These are phyloP conservation scores for Papilio helenus DNA, from an alignment of 1,140 invertebrate species.

Conservation along the genomic window DNA sequence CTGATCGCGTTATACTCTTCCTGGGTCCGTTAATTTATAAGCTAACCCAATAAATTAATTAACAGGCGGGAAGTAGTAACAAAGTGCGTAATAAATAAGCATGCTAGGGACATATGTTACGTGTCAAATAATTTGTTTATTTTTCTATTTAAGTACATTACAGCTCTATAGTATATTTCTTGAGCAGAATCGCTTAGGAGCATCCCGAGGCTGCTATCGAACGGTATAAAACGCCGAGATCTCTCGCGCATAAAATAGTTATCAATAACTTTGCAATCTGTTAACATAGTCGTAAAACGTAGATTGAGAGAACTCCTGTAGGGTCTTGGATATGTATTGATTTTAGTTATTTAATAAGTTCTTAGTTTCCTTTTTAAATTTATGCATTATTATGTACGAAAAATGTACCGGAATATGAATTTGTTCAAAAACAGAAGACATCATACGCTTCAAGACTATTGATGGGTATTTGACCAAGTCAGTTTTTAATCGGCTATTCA, in stretches of 20 bases:
- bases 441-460: neutral
- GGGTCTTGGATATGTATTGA: slow-evolving; percentile 1
- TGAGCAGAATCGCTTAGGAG: slow-evolving; percentile 71
- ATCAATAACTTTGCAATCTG: slow-evolving; percentile 75
- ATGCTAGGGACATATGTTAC: slow-evolving; percentile 60
- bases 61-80: slow-evolving; percentile 63
- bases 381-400: neutral
- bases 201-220: slow-evolving; percentile 66
- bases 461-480: neutral
- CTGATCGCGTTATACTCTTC: slow-evolving; percentile 64
- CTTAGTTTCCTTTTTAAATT: neutral
- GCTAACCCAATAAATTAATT: slow-evolving; percentile 73
- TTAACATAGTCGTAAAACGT: slow-evolving; percentile 37
- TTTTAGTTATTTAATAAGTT: neutral
- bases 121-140: slow-evolving; percentile 61
- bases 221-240: slow-evolving; percentile 72
- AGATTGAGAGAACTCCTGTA: slow-evolving; percentile 19
- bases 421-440: neutral
- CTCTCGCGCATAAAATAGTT: slow-evolving; percentile 71
- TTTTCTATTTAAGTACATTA: slow-evolving; percentile 51
- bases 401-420: neutral
- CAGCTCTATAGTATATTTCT: slow-evolving; percentile 65
- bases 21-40: slow-evolving; percentile 70
- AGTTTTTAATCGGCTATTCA: neutral
- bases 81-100: slow-evolving; percentile 73